Evolutionary conservation across 1,140 invertebrate species (phyloP), one percentile per base, ranked within the genome.

Genomic region (Cecropterus lyciades): DNA sequence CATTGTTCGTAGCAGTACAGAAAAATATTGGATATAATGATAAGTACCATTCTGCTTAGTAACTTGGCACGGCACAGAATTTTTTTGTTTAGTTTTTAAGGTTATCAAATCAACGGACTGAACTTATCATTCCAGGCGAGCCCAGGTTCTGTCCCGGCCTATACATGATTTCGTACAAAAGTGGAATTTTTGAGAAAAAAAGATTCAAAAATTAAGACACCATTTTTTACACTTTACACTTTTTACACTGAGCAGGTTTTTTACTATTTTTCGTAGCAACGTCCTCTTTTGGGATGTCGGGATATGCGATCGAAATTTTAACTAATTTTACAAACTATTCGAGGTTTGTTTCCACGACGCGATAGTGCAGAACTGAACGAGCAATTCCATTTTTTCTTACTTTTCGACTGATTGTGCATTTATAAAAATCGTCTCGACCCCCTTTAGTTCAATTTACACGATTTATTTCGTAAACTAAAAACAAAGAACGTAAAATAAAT

Each of bases 351-450:
- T 49, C 27, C 57, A 20, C 11, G 45, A 16, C 10, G n/a, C 27
- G 15, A 24, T 46, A 63, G 68, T 70, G 68, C 68, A 24, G 20
- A 24, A 24, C 20, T 70, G 62, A 60, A 69, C 40, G 24, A 48
- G 9, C n/a, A 17, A 62, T 62, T 62, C 59, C 59, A 62, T 10
- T 15, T 37, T 37, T 24, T 49, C 33, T 43, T 49, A n/a, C 48
- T 48, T 72, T 65, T 70, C 56, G 68, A 70, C 69, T 70, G 69
- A 74, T 33, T 70, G 57, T 71, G 72, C 72, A 75, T 75, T 75
- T 75, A 70, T 65, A 51, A 27, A 9, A n/a, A 42, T 40, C n/a
- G 8, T 62, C 37, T 43, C 45, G 14, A 49, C 30, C n/a, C 16
- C 46, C 3, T 57, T 60, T 51, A 62, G 46, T 62, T 62, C 59